Percentiles rank a stretch among this genome's conserved stretches.
These are phyloP conservation scores for Myiotriccus ornatus DNA, from an alignment of 2,797 vertebrate species.

Conservation along the genomic window DNA sequence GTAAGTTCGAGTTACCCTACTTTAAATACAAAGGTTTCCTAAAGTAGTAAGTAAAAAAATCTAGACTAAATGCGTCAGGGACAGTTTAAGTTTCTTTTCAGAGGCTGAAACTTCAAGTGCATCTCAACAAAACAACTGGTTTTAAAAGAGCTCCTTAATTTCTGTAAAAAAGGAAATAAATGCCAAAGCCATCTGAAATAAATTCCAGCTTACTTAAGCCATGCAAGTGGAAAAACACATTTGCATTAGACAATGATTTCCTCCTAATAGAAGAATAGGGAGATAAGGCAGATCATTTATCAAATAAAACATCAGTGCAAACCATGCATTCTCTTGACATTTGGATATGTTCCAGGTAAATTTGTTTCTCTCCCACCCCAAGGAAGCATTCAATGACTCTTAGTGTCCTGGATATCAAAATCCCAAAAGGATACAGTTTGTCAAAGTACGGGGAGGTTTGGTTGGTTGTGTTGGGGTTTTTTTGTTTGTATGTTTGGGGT, in stretches of 20 bases:
- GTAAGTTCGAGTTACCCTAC: background rate
- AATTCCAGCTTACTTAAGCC: background rate
- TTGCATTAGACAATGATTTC: background rate
- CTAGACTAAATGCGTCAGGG: background rate
- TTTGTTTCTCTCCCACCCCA: background rate
- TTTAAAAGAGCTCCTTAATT: background rate
- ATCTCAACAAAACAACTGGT: background rate
- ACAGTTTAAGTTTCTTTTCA: background rate
- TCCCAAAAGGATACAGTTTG: background rate
- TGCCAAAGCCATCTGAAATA: background rate
- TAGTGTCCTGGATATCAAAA: background rate
- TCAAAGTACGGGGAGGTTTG: background rate
- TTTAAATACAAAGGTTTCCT: background rate
- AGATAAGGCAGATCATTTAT: conserved; percentile 11
- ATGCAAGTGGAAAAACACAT: background rate
- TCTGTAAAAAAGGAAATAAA: background rate
- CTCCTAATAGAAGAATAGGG: background rate
- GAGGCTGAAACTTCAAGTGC: background rate
- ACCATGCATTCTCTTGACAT: background rate
- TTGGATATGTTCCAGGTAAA: background rate
- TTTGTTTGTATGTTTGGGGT: too few species aligned
- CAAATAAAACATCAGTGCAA: background rate
- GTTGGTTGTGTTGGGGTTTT: background rate
- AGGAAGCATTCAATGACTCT: background rate
- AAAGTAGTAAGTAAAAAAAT: background rate